Percentiles rank a stretch among this genome's conserved stretches.
phyloP scores from a whole-genome alignment of 1,140 invertebrate species.

The Temnothorax longispinosus region DNA sequence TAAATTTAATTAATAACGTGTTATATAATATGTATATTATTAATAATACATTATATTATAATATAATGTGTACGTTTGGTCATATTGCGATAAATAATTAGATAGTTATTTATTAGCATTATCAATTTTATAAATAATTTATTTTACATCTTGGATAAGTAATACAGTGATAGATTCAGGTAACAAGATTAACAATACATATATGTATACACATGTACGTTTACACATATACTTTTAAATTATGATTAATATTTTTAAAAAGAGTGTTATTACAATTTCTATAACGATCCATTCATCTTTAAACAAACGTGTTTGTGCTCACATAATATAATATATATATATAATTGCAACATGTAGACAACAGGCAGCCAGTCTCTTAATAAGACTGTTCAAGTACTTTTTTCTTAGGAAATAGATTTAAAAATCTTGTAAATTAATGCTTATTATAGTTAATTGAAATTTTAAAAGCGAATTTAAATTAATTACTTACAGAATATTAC shows the following conservation, averaged over 20 bases:
- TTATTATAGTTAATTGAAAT: background rate
- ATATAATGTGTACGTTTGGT: background rate
- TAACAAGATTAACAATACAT: conserved; percentile 59
- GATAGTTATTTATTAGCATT: background rate
- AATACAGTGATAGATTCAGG: conserved; percentile 68
- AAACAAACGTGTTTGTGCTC: conserved; percentile 33
- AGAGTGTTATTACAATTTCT: conserved; percentile 25
- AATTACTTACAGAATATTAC: background rate
- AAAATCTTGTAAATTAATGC: background rate
- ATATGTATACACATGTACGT: background rate
- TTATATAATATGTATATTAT: too few relatives aligned
- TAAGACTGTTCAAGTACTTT: background rate
- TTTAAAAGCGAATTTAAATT: background rate
- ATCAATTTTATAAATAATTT: conserved; percentile 76
- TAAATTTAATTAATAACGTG: background rate
- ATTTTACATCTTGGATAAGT: conserved; percentile 77
- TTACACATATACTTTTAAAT: conserved; percentile 52
- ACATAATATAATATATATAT: conserved; percentile 18
- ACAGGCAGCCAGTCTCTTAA: background rate
- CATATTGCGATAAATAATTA: background rate
- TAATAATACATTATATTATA: background rate
- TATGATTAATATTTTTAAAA: conserved; percentile 55
- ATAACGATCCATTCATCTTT: conserved; percentile 41
- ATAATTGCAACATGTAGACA: conserved; percentile 20
- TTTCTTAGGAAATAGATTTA: background rate